Evolutionary conservation across 1,140 invertebrate genomes (phyloP).

Genomic region (Campodea augens): DNA sequence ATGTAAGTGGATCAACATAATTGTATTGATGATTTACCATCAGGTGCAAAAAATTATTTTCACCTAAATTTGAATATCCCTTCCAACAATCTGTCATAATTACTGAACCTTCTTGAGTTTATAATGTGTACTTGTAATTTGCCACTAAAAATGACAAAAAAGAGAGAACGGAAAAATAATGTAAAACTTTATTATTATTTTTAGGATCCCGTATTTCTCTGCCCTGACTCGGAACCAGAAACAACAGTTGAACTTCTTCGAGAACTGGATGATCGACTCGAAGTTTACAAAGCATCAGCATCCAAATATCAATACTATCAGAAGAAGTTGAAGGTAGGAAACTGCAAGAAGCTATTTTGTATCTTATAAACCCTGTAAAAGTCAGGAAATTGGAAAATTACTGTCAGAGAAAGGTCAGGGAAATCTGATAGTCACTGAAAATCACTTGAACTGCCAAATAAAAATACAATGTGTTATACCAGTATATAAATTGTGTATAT

Average conservation of each 20-base stretch:
- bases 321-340: slow-evolving; percentile 41
- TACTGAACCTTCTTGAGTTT: too few species aligned
- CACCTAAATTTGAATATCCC: too few species aligned
- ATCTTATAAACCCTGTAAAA: neutral
- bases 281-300: slow-evolving; percentile 36
- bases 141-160: too few species aligned
- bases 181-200: slow-evolving; percentile 14
- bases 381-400: neutral
- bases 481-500: neutral
- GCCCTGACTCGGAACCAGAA: slow-evolving; percentile 41
- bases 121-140: too few species aligned
- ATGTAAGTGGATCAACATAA: too few species aligned
- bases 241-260: slow-evolving; percentile 39
- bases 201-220: slow-evolving; percentile 50
- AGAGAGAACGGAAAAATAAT: too few species aligned
- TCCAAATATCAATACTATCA: slow-evolving; percentile 38
- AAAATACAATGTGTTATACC: slow-evolving; percentile 8
- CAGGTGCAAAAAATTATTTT: too few species aligned
- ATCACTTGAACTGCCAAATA: slow-evolving; percentile 17
- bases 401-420: slow-evolving; percentile 11
- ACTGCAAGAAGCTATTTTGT: neutral
- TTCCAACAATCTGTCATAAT: too few species aligned
- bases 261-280: slow-evolving; percentile 36
- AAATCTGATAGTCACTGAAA: slow-evolving; percentile 24
- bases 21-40: too few species aligned